Base-by-base conservation (phyloP, 2,888 invertebrate species). In the Pterostichus niger region DNA sequence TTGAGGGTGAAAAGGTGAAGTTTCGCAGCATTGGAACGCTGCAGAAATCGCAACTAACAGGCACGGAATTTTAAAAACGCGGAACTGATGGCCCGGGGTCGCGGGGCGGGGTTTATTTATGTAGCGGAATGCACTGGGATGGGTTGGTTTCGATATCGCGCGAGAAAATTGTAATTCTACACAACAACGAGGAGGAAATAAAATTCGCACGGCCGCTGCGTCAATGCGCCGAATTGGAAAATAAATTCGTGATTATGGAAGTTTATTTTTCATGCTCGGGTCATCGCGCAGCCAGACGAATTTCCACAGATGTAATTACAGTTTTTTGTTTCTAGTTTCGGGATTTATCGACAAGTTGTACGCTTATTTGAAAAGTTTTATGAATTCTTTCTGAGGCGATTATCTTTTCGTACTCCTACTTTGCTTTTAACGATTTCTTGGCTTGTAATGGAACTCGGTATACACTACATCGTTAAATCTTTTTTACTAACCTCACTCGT, bases 51-150 rank as follows among this genome's bases (percentile, higher is more conserved):
- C 64, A 68, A 49, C 79, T 40, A 40, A 40, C 40, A 40, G 68
- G 13, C 68, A 33, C 33, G 54, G 80, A 80, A 80, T 80, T 68
- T 71, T 80, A 80, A 80, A 80, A 80, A 80, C 56, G 56, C 31
- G 11, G 35, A 59, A 77, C 33, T 77, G 77, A 59, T 77, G 59
- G 71, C 13, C 71, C 17, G 17, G 17, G 44, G 52, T 33, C 33
- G 64, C 33, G 64, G n/a, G 64, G 64, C 33, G 31, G 33, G 33
- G 33, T 24, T 79, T 79, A 79, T 79, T 79, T 79, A 79, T 79
- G 79, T 79, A 79, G 79, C 46, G 79, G 79, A 79, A 79, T 79
- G 46, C 64, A 79, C 44, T 46, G 78, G 31, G 35, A 54, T 13
- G 33, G 7, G 17, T 33, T 24, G 52, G 54, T 52, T 76, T 52